phyloP scores from a whole-genome alignment of 2,888 invertebrate genomes.

The Ichneumon xanthorius region DNA sequence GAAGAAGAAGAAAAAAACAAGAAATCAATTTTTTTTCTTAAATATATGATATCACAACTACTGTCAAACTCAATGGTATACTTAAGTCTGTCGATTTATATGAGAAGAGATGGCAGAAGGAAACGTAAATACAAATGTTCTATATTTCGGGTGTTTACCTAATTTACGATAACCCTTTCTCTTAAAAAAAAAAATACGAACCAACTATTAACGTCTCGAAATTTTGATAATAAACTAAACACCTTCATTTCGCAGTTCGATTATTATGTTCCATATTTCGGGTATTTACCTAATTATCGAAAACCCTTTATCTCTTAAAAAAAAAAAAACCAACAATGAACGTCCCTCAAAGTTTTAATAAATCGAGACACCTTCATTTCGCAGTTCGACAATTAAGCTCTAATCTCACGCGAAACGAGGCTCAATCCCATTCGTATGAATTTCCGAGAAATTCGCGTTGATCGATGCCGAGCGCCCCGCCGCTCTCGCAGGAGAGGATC shows the following conservation, averaged over 20 bases:
- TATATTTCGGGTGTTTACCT: constrained; percentile 73
- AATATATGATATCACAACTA: constrained; percentile 72
- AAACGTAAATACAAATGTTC: constrained; percentile 79
- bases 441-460: neutral
- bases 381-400: constrained; percentile 66
- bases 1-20: constrained; percentile 55
- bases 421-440: neutral
- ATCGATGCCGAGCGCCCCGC: neutral
- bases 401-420: constrained; percentile 42
- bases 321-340: neutral
- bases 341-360: neutral
- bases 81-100: constrained; percentile 80
- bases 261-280: constrained; percentile 75
- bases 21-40: constrained; percentile 68
- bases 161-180: constrained; percentile 24
- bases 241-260: neutral
- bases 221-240: neutral
- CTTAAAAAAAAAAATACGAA: neutral
- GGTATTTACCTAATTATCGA: constrained; percentile 59
- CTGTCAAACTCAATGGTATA: constrained; percentile 77
- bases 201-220: neutral
- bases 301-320: neutral
- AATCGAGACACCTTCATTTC: no score
- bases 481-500: neutral
- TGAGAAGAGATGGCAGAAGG: constrained; percentile 73